Conservation (phyloP, 2,797 vertebrate species). For the Anguilla megastoma region DNA sequence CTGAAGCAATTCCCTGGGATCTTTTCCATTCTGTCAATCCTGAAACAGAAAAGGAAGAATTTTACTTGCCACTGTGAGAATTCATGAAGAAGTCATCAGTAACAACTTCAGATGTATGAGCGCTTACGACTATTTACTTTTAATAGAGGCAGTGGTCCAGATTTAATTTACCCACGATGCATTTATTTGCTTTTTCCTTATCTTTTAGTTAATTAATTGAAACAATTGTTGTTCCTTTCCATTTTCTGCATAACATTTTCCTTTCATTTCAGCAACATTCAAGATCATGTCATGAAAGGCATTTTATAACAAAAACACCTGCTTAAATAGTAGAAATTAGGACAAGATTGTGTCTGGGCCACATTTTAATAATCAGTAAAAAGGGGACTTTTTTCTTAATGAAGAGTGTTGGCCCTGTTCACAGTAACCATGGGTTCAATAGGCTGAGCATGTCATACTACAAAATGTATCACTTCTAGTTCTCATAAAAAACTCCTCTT, state of each 20-base stretch:
- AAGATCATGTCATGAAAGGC: neutral
- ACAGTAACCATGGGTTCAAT: neutral
- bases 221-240: neutral
- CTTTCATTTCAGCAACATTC: neutral
- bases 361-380: neutral
- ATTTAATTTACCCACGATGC: neutral
- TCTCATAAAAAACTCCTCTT: neutral
- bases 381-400: neutral
- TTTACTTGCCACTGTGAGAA: conserved; percentile 67
- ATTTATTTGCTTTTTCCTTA: neutral
- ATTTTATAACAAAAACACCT: neutral
- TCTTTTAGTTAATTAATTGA: neutral
- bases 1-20: conserved; percentile 38
- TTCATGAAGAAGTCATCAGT: conserved; percentile 64
- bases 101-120: conserved; percentile 40
- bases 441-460: neutral
- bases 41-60: conserved; percentile 37
- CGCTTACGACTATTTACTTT: neutral
- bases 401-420: neutral
- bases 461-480: neutral
- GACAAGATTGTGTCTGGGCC: conserved; percentile 11
- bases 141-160: neutral
- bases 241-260: neutral
- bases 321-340: neutral
- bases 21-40: conserved; percentile 46